Evolutionary conservation across 2,888 invertebrate species (phyloP), one percentile per base, ranked within the genome.

Genomic region (Cryptocheilus praepositus): DNA sequence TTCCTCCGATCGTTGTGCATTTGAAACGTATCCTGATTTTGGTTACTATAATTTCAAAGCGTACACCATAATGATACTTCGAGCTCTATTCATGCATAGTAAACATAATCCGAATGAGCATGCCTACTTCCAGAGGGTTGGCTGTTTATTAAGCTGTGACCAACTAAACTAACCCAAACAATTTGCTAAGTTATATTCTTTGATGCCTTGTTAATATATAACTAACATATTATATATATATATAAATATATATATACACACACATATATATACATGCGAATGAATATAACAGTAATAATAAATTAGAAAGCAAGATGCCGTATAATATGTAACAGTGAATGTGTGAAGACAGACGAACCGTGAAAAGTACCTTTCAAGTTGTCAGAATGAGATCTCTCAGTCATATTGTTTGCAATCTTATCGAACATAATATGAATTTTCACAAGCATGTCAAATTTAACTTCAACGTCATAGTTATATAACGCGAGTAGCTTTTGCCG

Each of bases 301-400:
- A 64, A 63, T 58, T 67, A 62, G 51, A 58, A 69, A 64, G 13
- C 46, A 75, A 51, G 49, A 66, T 63, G 64, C 54, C 66, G 79
- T 81, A 80, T 80, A 80, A 77, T 81, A 81, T 83, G 83, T 81
- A 83, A 82, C 82, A 82, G 83, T 83, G 81, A 81, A 82, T 81
- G 82, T 82, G 81, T 83, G 82, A 82, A 83, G 76, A 61, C 65
- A 68, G 77, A 73, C 49, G 25, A 60, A 51, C 25, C 16, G 44
- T 22, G 52, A 52, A 44, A 51, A 36, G 36, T 36, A 8, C 36
- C 36, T 46, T 22, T 46, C 45, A 3, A 36, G 18, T 43, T 46
- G 55, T 21, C n/a, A 36, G n/a, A 36, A 58, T 44, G 53, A 46
- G 21, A 18, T 54, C 19, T 52, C 56, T 59, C 51, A n/a, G 28